phyloP scores from a whole-genome alignment of 2,888 invertebrate species.

The Ennomos quercinarius region DNA sequence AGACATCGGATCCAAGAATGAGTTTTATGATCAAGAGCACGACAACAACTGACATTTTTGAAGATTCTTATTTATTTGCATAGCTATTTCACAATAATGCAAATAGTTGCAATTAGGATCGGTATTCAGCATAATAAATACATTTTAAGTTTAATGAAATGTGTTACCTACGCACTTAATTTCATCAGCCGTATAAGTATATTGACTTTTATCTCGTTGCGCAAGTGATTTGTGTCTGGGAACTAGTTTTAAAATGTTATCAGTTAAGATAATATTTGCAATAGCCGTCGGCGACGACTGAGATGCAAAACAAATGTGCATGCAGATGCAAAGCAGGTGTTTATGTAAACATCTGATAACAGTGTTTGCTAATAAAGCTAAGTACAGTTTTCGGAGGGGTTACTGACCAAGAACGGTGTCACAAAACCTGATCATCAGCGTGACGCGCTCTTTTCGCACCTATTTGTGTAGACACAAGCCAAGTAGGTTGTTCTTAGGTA shows the following conservation, averaged over 20 bases:
- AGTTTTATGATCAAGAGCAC: no score
- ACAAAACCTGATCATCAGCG: conserved; percentile 59
- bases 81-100: conserved; percentile 18
- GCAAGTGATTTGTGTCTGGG: conserved; percentile 28
- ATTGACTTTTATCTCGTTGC: conserved; percentile 25
- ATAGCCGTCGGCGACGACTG: conserved; percentile 14
- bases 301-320: conserved; percentile 25
- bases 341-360: conserved; percentile 39
- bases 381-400: conserved; percentile 56
- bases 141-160: conserved; percentile 10
- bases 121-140: conserved; percentile 7
- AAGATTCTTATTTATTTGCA: neutral
- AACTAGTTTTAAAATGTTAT: conserved; percentile 32
- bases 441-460: conserved; percentile 54
- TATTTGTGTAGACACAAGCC: conserved; percentile 18
- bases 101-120: conserved; percentile 18
- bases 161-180: conserved; percentile 22
- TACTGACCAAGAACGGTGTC: conserved; percentile 65
- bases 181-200: conserved; percentile 19
- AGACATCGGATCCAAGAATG: neutral
- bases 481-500: conserved; percentile 1
- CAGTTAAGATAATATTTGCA: conserved; percentile 31
- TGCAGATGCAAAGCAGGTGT: conserved; percentile 25
- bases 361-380: conserved; percentile 53
- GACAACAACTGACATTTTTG: no score